Evolutionary conservation across 1,140 invertebrate genomes (phyloP).

Genomic region (Caenorhabditis tropicalis): DNA sequence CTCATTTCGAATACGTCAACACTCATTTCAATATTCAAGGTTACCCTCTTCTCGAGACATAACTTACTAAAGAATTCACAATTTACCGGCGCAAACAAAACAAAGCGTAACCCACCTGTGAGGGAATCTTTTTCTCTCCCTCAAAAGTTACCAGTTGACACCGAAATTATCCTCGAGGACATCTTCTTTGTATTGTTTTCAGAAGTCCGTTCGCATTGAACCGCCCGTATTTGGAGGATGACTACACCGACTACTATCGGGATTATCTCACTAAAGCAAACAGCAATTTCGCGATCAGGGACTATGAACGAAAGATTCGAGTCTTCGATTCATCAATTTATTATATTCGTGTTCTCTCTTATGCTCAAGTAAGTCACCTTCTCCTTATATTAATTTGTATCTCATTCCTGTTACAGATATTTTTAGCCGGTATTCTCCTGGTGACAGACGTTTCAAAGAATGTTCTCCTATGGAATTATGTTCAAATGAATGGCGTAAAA

Average conservation of each 20-base stretch:
- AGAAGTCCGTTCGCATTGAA: constrained; percentile 42
- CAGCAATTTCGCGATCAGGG: constrained; percentile 33
- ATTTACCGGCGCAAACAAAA: constrained; percentile 26
- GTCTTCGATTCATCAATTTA: constrained; percentile 31
- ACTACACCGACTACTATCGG: constrained; percentile 38
- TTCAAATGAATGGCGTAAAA: constrained; percentile 37
- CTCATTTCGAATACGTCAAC: constrained; percentile 34
- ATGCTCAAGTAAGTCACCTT: constrained; percentile 41
- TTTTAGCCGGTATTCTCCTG: constrained; percentile 30
- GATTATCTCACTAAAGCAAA: constrained; percentile 28
- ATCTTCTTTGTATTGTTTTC: constrained; percentile 43
- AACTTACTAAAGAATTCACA: constrained; percentile 23
- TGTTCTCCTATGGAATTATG: constrained; percentile 22
- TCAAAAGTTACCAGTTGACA: neutral
- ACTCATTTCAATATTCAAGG: constrained; percentile 44
- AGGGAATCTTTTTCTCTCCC: no score
- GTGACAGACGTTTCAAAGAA: constrained; percentile 36
- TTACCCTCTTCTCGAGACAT: neutral
- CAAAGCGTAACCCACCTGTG: neutral
- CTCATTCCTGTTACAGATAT: constrained; percentile 38
- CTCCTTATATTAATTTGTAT: no score
- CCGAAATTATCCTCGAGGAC: constrained; percentile 28
- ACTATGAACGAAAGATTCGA: constrained; percentile 36
- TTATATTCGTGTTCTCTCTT: constrained; percentile 33
- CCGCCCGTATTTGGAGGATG: constrained; percentile 33